These are phyloP conservation scores for Acleris laterana DNA, from an alignment of 2,888 invertebrate genomes.

Conservation along the genomic window DNA sequence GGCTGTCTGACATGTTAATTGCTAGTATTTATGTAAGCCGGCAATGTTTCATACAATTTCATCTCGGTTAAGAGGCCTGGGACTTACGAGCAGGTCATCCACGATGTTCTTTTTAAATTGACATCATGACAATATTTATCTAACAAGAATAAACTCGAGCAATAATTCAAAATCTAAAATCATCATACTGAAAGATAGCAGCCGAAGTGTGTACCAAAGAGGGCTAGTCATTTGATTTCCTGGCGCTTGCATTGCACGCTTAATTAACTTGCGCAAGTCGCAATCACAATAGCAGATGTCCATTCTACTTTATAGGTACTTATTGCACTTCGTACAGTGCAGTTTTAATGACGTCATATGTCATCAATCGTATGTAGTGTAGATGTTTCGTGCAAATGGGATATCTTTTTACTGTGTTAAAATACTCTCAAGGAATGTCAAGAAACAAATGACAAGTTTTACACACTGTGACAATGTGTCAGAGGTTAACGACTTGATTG, in stretches of 20 bases:
- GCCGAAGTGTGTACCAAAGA: not conserved
- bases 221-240: conserved; percentile 18
- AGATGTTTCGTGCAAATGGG: not conserved
- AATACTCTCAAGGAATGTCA: not conserved
- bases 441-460: conserved; percentile 11
- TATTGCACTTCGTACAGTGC: conserved; percentile 50
- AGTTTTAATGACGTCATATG: conserved; percentile 60
- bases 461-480: conserved; percentile 43
- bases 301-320: conserved; percentile 58
- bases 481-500: conserved; percentile 80
- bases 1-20: conserved; percentile 29
- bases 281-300: conserved; percentile 73
- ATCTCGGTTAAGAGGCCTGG: not conserved
- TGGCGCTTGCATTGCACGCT: conserved; percentile 52
- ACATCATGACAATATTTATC: too few species aligned
- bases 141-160: too few species aligned
- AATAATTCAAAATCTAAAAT: not conserved
- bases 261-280: conserved; percentile 67
- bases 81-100: not conserved
- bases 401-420: not conserved
- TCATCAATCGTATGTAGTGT: conserved; percentile 44
- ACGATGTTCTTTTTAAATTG: not conserved
- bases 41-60: conserved; percentile 22
- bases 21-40: conserved; percentile 27
- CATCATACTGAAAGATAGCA: not conserved